Evolutionary conservation across 1,140 invertebrate genomes (phyloP).

Genomic region (Platorchestia sp.): DNA sequence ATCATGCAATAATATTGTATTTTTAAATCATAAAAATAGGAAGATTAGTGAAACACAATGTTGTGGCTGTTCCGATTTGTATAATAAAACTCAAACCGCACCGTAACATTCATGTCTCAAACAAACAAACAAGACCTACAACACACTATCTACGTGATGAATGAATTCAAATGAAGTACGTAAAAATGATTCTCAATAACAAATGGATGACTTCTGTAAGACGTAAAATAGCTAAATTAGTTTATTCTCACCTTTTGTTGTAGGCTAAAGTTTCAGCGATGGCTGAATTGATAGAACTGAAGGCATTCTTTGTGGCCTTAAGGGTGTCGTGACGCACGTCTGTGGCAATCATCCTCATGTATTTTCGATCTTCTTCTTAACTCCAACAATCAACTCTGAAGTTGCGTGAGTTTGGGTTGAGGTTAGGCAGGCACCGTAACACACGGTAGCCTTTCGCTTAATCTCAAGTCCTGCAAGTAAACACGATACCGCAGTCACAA

Average conservation of each 20-base stretch:
- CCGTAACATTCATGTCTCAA: too few species aligned
- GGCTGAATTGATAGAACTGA: slow-evolving; percentile 65
- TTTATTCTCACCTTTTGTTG: slow-evolving; percentile 63
- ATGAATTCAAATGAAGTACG: too few species aligned
- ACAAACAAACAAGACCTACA: too few species aligned
- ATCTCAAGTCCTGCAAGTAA: not conserved
- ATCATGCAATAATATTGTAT: too few species aligned
- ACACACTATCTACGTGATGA: too few species aligned
- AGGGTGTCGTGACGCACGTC: slow-evolving; percentile 64
- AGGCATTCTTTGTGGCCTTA: slow-evolving; percentile 65
- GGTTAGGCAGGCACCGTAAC: not conserved
- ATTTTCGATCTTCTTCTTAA: not conserved
- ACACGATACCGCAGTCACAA: not conserved
- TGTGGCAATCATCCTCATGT: slow-evolving; percentile 65
- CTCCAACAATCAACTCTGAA: not conserved
- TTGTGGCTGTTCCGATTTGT: too few species aligned
- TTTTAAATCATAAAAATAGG: too few species aligned
- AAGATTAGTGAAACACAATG: too few species aligned
- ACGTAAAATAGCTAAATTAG: too few species aligned
- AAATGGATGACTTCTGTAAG: too few species aligned
- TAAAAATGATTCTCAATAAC: too few species aligned
- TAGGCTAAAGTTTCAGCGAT: slow-evolving; percentile 65
- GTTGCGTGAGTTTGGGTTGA: not conserved
- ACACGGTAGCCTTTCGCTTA: slow-evolving; percentile 2
- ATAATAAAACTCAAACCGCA: too few species aligned